Conservation (phyloP, 35 echinoderm and acorn worm species). For the Amphiura filiformis region DNA sequence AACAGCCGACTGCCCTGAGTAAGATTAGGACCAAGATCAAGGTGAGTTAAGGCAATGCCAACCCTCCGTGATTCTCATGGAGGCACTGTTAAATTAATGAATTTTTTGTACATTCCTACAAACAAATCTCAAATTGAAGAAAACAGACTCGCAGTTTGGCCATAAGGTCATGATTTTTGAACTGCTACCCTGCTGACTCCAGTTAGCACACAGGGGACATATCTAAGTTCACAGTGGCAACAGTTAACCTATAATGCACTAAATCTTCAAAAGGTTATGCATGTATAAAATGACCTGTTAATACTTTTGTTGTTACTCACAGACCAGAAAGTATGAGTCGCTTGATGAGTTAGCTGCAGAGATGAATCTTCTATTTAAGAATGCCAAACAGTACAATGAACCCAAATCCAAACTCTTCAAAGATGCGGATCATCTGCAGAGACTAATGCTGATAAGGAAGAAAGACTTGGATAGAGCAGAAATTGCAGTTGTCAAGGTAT, state of each 20-base stretch:
- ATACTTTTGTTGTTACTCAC: conserved; percentile 7
- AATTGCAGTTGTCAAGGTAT: conserved; percentile 6
- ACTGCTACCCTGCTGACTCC: background rate
- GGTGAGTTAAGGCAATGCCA: conserved; percentile 41
- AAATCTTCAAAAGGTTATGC: too few species aligned
- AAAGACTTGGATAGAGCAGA: conserved; percentile 79
- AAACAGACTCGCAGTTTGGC: background rate
- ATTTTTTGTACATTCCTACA: too few species aligned
- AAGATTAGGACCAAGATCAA: conserved; percentile 95
- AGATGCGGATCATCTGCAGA: conserved; percentile 95
- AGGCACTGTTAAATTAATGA: too few species aligned
- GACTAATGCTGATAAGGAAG: conserved; percentile 67
- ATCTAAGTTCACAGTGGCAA: too few species aligned
- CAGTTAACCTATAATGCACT: too few species aligned
- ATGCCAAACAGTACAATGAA: conserved; percentile 95
- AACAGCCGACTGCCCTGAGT: conserved; percentile 77
- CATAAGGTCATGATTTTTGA: too few species aligned
- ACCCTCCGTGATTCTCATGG: background rate
- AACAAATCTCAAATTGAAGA: background rate
- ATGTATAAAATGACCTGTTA: too few species aligned
- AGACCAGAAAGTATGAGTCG: conserved; percentile 77
- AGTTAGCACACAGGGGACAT: too few species aligned
- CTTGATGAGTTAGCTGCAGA: conserved; percentile 67
- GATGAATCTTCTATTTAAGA: conserved; percentile 81
- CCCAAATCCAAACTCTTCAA: conserved; percentile 85